Evolutionary conservation across 2,888 invertebrate species (phyloP), one percentile per base, ranked within the genome.

Genomic region (Aquatica leii): DNA sequence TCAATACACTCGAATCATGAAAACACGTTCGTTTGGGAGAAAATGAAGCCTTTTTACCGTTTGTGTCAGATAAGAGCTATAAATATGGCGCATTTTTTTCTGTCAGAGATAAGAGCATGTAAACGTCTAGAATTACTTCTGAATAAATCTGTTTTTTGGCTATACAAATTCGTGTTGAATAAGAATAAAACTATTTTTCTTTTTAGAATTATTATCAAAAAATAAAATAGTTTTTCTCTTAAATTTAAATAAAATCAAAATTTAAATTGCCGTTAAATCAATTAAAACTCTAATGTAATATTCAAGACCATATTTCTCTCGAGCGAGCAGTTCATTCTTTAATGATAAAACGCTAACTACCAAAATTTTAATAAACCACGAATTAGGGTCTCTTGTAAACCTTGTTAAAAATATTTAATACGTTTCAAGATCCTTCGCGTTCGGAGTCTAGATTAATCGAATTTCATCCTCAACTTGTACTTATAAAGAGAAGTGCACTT

Each of bases 1-100:
- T 64, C 64, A 64, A 64, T 64, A 64, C 55, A 56, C 55, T 59
- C 55, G 59, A 61, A 59, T 64, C 59, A 59, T 59, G 58, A 63
- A 58, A 63, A 63, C 54, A 59, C 63, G 53, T 63, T 63, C 48
- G 58, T 54, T 59, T 63, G 58, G 41, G 59, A 56, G 53, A 58
- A 49, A 59, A 59, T 62, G 62, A 62, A 52, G 57, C 46, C 53
- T 62, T 61, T 56, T 54, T 49, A 53, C 37, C 24, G 58, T 55
- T 55, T 62, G 20, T 52, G 58, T 57, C 53, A 52, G 53, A 62
- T 62, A 57, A 62, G 52, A 57, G 35, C 21, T 41, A 57, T 62
- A 62, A 57, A 57, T 53, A 53, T 49, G 49, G 35, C 31, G 49
- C 57, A 57, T 57, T 48, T 57, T 57, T 57, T 37, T 35, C 24